Conservation (phyloP, 2,113 vertebrate species). For the Xerus inauris region DNA sequence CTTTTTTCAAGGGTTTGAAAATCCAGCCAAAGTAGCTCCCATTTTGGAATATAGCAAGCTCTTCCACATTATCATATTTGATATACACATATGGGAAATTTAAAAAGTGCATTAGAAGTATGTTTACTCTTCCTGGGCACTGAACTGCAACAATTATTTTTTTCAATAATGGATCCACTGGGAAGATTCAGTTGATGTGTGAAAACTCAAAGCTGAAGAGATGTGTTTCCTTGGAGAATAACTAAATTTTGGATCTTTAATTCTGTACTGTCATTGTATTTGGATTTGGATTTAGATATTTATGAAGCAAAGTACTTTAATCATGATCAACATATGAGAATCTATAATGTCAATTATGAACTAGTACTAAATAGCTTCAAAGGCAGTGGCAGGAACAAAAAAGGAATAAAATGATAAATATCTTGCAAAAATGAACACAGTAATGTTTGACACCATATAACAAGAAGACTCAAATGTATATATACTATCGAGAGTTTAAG, state of each 20-base stretch:
- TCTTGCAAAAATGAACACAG: background rate
- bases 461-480: background rate
- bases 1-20: constrained; percentile 62
- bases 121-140: constrained; percentile 62
- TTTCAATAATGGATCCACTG: constrained; percentile 59
- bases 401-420: background rate
- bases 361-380: background rate
- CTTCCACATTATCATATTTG: constrained; percentile 62
- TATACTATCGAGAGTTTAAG: background rate
- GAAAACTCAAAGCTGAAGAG: constrained; percentile 57
- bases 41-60: constrained; percentile 51
- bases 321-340: background rate
- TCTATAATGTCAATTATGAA: background rate
- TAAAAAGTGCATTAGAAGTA: constrained; percentile 65
- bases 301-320: background rate
- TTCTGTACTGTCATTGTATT: background rate
- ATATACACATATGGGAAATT: constrained; percentile 69
- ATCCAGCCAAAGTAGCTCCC: constrained; percentile 45
- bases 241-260: constrained; percentile 36
- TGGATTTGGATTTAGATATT: constrained; percentile 25
- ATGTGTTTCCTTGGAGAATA: constrained; percentile 36
- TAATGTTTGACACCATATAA: background rate
- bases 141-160: constrained; percentile 62
- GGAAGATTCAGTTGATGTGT: constrained; percentile 62
- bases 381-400: background rate